Conservation (phyloP, 2,797 vertebrate species). For the Helicolenus hilgendorfi region DNA sequence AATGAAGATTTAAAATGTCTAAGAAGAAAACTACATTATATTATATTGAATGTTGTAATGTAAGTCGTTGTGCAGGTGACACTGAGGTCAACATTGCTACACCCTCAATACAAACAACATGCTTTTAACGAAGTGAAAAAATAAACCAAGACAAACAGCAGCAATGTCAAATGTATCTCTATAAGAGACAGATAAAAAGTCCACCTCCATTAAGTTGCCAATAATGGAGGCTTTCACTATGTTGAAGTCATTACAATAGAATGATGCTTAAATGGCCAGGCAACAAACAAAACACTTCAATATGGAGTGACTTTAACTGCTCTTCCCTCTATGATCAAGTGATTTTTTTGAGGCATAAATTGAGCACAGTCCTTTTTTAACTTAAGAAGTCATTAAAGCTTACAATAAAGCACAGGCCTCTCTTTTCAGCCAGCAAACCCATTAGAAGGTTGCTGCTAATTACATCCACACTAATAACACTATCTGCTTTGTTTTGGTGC, state of each 20-base stretch:
- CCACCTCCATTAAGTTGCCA: neutral
- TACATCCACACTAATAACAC: neutral
- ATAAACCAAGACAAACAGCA: neutral
- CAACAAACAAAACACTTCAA: neutral
- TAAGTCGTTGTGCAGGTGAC: neutral
- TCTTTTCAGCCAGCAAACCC: neutral
- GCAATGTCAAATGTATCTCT: neutral
- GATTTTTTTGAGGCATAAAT: neutral
- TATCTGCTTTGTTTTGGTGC: neutral
- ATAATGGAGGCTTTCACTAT: slow-evolving; percentile 1
- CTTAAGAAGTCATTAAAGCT: neutral
- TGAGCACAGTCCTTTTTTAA: neutral
- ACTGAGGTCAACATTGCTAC: neutral
- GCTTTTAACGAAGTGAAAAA: neutral
- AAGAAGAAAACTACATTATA: neutral
- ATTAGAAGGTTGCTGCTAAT: neutral
- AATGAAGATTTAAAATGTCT: neutral
- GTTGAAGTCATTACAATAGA: neutral
- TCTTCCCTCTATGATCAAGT: neutral
- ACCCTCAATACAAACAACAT: neutral
- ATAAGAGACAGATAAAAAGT: neutral
- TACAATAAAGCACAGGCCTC: neutral
- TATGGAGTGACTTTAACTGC: neutral
- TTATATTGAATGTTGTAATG: neutral
- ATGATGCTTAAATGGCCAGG: neutral